Evolutionary conservation across 1,140 invertebrate species (phyloP).

Genomic region (Latrodectus geometricus): DNA sequence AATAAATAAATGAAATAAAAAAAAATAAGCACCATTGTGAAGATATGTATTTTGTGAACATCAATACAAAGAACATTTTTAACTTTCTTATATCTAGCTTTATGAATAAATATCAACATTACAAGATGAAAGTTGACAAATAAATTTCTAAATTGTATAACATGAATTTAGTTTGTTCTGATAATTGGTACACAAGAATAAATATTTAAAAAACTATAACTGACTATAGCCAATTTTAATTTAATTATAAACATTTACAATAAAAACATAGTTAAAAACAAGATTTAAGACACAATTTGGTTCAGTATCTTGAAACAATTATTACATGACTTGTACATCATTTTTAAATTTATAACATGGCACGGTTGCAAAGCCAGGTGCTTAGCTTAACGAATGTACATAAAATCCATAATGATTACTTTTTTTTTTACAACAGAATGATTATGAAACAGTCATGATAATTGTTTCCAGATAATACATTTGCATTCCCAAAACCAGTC

Average conservation of each 20-base stretch:
- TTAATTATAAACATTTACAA: neutral
- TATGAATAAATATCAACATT: constrained; percentile 43
- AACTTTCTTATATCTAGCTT: constrained; percentile 23
- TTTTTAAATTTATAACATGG: neutral
- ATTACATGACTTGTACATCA: neutral
- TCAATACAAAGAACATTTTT: neutral
- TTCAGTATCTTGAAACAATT: neutral
- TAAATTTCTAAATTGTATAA: constrained; percentile 30
- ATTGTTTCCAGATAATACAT: neutral
- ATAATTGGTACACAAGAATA: neutral
- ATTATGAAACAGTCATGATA: neutral
- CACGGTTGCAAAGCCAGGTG: neutral
- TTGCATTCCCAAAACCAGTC: neutral
- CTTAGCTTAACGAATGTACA: neutral
- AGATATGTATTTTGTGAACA: neutral
- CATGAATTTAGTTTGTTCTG: constrained; percentile 7
- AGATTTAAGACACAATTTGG: neutral
- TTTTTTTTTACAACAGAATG: neutral
- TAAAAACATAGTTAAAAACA: constrained; percentile 1
- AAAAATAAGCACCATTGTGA: too few relatives aligned
- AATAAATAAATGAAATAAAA: too few relatives aligned
- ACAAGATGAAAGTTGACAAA: constrained; percentile 25
- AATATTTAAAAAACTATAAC: neutral
- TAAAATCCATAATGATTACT: neutral
- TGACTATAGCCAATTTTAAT: neutral